Conservation (phyloP, 2,888 invertebrate species). For the Stegophylla sp. region DNA sequence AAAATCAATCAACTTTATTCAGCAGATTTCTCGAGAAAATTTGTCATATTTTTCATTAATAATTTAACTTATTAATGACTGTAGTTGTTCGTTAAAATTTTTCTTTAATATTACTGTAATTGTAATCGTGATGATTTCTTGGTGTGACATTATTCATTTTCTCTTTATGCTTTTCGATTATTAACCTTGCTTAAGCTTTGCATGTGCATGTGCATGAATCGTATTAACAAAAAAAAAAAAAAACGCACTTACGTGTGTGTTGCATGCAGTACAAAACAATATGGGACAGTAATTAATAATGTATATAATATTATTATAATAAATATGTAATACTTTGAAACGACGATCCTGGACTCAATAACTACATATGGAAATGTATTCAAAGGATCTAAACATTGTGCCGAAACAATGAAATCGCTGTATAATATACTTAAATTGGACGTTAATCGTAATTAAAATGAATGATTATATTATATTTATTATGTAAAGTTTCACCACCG, state of each 20-base stretch:
- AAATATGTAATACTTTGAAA: neutral
- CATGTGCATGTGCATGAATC: constrained; percentile 33
- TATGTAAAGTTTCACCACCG: constrained; percentile 16
- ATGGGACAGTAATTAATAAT: neutral
- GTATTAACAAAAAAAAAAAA: neutral
- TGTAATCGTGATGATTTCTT: constrained; percentile 57
- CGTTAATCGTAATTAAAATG: neutral
- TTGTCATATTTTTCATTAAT: constrained; percentile 13
- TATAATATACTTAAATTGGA: constrained; percentile 11
- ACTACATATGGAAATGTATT: constrained; percentile 47
- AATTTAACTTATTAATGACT: constrained; percentile 43
- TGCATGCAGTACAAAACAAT: neutral
- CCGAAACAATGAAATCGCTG: neutral
- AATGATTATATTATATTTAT: no score
- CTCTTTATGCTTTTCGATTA: constrained; percentile 29
- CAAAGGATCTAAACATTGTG: constrained; percentile 15
- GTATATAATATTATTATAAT: neutral
- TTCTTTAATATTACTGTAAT: constrained; percentile 17
- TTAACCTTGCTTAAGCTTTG: constrained; percentile 45
- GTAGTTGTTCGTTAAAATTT: constrained; percentile 24
- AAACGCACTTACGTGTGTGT: no score
- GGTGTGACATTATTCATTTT: constrained; percentile 52
- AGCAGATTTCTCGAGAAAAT: constrained; percentile 28
- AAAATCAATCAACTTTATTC: no score
- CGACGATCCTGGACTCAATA: neutral